Base-by-base conservation (phyloP, 2,797 vertebrate genomes). In the Phaenicophaeus curvirostris region DNA sequence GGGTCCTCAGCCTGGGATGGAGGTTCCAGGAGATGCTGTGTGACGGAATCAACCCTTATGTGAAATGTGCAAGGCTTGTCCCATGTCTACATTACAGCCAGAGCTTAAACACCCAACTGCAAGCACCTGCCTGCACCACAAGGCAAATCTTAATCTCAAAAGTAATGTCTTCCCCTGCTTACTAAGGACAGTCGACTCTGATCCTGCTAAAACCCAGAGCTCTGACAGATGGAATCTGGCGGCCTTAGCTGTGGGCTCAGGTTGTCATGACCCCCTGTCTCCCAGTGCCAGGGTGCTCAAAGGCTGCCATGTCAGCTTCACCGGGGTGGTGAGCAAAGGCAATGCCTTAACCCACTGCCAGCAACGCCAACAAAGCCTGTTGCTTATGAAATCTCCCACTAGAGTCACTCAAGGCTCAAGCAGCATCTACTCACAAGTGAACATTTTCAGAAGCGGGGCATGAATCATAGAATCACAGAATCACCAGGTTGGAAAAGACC, bases 81-180 rank as follows among this genome's bases (percentile, higher is more conserved):
- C 30, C 28, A 67, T 0, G 0, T 53, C 27, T 31, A 13, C 4
- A 0, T 33, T 51, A 23, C 31, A 72, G 21, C 23, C 4, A 4
- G 67, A 48, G 42, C 42, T 85, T 73, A 68, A 87, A 62, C 25
- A 59, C 30, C 8, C 55, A n/a, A 1, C 31, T 53, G 31, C 65
- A 62, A 50, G 50, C 62, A 68, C 33, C 30, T 85, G 51, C 48
- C 66, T 85, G 23, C 6, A 23, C 30, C 0, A 0, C 58, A 55
- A 73, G 66, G 15, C 23, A 66, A 89, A 15, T 55, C 48, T 76
- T 85, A 79, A 91, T 62, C 85, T 85, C 42, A 54, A 51, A 82
- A 53, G 33, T 30, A 67, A 71, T 89, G 14, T 82, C 41, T 85
- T 51, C 23, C 14, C 61, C 30, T 76, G 67, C 71, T 91, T 88